Conservation (phyloP, 2,888 invertebrate genomes). For the Hemithea aestivaria region DNA sequence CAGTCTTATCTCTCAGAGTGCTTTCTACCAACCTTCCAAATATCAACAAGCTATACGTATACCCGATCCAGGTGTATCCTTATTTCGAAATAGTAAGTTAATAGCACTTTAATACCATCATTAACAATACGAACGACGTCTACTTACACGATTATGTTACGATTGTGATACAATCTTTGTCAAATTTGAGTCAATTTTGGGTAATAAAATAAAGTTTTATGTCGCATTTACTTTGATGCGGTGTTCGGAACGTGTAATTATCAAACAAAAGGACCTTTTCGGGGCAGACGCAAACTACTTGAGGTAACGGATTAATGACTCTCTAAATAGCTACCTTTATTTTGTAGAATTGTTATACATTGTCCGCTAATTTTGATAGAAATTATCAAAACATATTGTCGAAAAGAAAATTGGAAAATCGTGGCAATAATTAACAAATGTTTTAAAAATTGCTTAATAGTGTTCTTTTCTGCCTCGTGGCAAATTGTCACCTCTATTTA, state of each 20-base stretch:
- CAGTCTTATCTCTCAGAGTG: no score
- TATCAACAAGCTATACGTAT: no score
- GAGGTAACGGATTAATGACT: constrained; percentile 19
- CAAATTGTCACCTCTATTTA: no score
- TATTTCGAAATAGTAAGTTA: background rate
- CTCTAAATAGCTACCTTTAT: constrained; percentile 36
- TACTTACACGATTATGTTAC: constrained; percentile 47
- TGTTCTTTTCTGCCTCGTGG: no score
- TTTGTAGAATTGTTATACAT: no score
- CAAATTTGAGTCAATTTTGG: constrained; percentile 73
- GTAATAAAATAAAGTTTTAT: constrained; percentile 77
- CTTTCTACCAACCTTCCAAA: no score
- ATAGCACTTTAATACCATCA: constrained; percentile 5
- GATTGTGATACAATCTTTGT: constrained; percentile 68
- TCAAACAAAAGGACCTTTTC: constrained; percentile 31
- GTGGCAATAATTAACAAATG: no score
- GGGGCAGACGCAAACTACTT: constrained; percentile 23
- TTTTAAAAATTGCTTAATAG: no score
- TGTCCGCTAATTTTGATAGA: no score
- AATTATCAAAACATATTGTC: no score
- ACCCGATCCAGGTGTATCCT: constrained; percentile 2
- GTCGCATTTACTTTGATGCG: constrained; percentile 74
- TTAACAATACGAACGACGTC: constrained; percentile 33
- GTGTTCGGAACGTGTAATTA: constrained; percentile 63
- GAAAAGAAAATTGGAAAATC: no score